These are phyloP conservation scores for Megalopta genalis DNA, from an alignment of 1,140 invertebrate genomes.

Conservation along the genomic window DNA sequence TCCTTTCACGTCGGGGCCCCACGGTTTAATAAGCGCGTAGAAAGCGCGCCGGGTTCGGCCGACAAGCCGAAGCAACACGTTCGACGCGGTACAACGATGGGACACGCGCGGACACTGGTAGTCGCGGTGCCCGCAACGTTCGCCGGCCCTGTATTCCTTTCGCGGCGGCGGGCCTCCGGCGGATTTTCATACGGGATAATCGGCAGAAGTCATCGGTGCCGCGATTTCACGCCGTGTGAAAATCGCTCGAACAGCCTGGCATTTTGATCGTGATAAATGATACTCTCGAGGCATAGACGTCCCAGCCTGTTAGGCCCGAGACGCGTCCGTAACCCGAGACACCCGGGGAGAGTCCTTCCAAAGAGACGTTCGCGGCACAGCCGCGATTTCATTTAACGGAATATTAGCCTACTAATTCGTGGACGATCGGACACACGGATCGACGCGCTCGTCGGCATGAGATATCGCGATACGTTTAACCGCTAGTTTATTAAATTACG, in stretches of 20 bases:
- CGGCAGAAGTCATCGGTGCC: slow-evolving; percentile 41
- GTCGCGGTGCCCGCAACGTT: neutral
- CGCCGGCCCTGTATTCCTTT: slow-evolving; percentile 17
- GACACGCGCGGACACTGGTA: slow-evolving; percentile 13
- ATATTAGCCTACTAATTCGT: neutral
- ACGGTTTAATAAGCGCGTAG: slow-evolving; percentile 45
- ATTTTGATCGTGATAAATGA: slow-evolving; percentile 20
- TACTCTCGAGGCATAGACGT: neutral
- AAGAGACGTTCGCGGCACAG: neutral
- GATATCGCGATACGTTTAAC: no score
- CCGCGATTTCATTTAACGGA: neutral
- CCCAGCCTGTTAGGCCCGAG: neutral
- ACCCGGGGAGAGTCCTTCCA: no score
- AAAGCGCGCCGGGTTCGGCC: slow-evolving; percentile 25
- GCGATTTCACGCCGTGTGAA: slow-evolving; percentile 22
- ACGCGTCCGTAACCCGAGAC: neutral
- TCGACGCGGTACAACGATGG: slow-evolving; percentile 40
- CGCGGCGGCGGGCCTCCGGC: neutral
- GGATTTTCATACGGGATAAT: slow-evolving; percentile 32
- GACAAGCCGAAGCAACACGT: slow-evolving; percentile 15
- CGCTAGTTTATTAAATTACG: no score
- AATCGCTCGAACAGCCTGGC: slow-evolving; percentile 24
- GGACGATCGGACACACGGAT: neutral
- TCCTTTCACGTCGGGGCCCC: slow-evolving; percentile 27
- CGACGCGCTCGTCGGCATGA: no score